phyloP scores from a whole-genome alignment of 2,797 vertebrate genomes.

The Artibeus jamaicensis region DNA sequence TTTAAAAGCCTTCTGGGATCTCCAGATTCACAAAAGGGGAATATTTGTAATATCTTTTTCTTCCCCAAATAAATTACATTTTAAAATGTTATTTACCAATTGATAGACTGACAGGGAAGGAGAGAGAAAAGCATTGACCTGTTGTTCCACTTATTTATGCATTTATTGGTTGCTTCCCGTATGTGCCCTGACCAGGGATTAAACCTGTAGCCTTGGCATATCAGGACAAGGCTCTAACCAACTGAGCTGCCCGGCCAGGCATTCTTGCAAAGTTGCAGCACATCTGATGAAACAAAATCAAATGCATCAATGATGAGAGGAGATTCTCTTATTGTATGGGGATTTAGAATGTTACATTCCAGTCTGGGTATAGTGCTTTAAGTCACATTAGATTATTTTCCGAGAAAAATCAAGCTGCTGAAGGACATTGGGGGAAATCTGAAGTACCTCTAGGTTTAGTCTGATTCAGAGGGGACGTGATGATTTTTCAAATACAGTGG shows the following conservation, averaged over 20 bases:
- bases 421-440: background rate
- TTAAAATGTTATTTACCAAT: background rate
- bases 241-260: background rate
- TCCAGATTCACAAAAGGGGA: background rate
- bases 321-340: background rate
- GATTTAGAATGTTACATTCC: background rate
- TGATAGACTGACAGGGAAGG: background rate
- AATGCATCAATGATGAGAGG: background rate
- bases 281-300: background rate
- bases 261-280: background rate
- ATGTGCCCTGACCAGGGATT: background rate
- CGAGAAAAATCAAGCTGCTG: background rate
- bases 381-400: slow-evolving; percentile 8
- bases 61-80: background rate
- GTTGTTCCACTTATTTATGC: background rate
- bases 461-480: background rate
- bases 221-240: background rate
- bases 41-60: background rate
- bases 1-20: background rate
- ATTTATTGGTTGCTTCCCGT: background rate
- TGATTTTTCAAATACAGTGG: background rate
- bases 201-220: background rate
- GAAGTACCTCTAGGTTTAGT: background rate
- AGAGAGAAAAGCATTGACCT: background rate
- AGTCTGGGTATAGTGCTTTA: background rate